Evolutionary conservation across 2,797 vertebrate genomes (phyloP), one percentile per base, ranked within the genome.

Genomic region (Protonibea diacanthus): DNA sequence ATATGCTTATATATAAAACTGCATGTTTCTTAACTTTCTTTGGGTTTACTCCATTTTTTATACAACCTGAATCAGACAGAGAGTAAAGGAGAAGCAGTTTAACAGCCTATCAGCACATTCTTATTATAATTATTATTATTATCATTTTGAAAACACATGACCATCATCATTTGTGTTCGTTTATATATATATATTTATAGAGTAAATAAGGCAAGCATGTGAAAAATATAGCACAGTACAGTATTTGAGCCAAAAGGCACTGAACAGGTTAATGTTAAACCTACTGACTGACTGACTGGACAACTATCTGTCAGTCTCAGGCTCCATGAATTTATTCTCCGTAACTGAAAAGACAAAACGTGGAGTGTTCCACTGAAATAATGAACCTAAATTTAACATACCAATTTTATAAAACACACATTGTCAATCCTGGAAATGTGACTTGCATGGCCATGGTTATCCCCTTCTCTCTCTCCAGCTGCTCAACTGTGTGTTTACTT

Each of bases 401-500:
- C 18, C 27, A 47, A 51, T 33, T 17, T 58, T 58, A 75, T 44
- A 53, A 73, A 83, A 75, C 56, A 71, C 58, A 81, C 10, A 80
- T 71, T 82, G 51, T 83, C 74, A 40, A n/a, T 55, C 76, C 13
- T 49, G 76, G 55, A 64, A 59, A 71, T 45, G 66, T 48, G 53
- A 74, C 58, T 44, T 60, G 58, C 11, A 55, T 1, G 9, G 23
- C 59, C 59, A 55, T 55, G 33, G 71, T 47, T 44, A 62, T 68
- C 33, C 65, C n/a, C 27, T 56, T 9, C 33, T 38, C 33, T 62
- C 53, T 49, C 27, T 48, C 17, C 45, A 48, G 44, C 27, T 45
- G 27, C 56, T 75, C 14, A 13, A n/a, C 71, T 15, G 66, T 14
- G 15, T 5, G 78, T 90, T 95, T 94, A 99, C 92, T 99, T 99